Base-by-base conservation (phyloP, 2,888 invertebrate genomes). In the Macaria notata region DNA sequence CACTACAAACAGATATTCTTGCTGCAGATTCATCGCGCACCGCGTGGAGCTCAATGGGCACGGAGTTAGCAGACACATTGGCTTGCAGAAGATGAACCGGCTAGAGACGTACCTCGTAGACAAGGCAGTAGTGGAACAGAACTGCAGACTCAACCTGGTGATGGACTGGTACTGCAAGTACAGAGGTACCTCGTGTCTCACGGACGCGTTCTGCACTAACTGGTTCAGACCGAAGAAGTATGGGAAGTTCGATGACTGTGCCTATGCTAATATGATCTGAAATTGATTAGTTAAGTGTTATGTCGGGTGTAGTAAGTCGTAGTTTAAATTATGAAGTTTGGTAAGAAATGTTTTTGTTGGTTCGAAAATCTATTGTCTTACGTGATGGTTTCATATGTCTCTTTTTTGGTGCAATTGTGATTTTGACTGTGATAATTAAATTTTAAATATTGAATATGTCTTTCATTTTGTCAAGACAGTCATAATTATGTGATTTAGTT, bases 21-120 rank as follows among this genome's bases (percentile, higher is more conserved):
- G 75, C 83, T 78, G 62, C 86, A 91, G 90, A 86, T 91, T 76
- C 73, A 77, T 89, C 68, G 86, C 83, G 8, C 83, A 72, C 67
- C 56, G 79, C 3, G 85, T 93, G 60, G 87, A 88, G 61, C 83
- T 93, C 59, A 83, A 85, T 33, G 79, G 83, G 41, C 77, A 75
- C 6, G 93, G 93, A 8, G 86, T 93, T 48, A 65, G 71, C 5
- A 88, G 81, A 62, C 86, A 90, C 69, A 76, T 85, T 46, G 92
- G 93, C 0, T 66, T 93, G 9, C 92, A 93, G 3, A 81, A 75
- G 69, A 79, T 93, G 78, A 84, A 83, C 5, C 81, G 81, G 1
- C 41, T 64, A 3, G 93, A 93, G 69, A 73, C 84, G 3, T 71
- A 72, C 0, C 67, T 78, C 4, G 65, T 92, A 7, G 86, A 92